Evolutionary conservation across 1,140 invertebrate species (phyloP), one percentile per base, ranked within the genome.

Genomic region (Palaemon carinicauda): DNA sequence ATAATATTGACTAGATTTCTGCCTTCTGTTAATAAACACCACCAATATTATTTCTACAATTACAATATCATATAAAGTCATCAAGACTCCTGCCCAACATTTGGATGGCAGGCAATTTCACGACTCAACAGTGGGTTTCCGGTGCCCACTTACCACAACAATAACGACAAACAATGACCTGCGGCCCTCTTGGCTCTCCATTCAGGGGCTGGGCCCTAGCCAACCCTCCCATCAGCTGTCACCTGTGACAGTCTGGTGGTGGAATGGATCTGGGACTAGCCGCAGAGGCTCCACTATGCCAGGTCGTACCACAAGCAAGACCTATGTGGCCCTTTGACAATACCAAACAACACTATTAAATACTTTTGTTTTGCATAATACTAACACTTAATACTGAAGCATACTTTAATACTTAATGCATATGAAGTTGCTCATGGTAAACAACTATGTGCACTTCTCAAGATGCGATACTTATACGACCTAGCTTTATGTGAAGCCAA

Each of bases 1-100:
- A 84, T 84, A 84, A 84, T 84, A 84, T 84, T 77, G 73, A 84
- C 74, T 77, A 78, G 65, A 84, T 75, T 77, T 84, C 82, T 78
- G 74, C 73, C 82, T 78, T 84, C 82, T 77, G 74, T 78, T 84
- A 84, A 56, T 77, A 84, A 84, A 84, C 73, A 78, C 74, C 53
- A 84, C 71, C 74, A 77, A 84, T 77, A 77, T 77, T 84, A 77
- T 84, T 84, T 65, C 82, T 78, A 84, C 53, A 84, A 56, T 84
- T 84, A 84, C 74, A 75, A 56, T 84, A 51, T 75, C 41, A 75
- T 75, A 84, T 78, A 84, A 84, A 77, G 73, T 78, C 71, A 33
- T 84, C 60, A 82, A 69, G 60, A 73, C 60, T 82, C n/a, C 41
- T 41, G 24, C 80, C 80, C 71, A 65, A 56, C 56, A 33, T 82